phyloP scores from a whole-genome alignment of 2,797 vertebrate species.

The Rhabdophis nuchalis region DNA sequence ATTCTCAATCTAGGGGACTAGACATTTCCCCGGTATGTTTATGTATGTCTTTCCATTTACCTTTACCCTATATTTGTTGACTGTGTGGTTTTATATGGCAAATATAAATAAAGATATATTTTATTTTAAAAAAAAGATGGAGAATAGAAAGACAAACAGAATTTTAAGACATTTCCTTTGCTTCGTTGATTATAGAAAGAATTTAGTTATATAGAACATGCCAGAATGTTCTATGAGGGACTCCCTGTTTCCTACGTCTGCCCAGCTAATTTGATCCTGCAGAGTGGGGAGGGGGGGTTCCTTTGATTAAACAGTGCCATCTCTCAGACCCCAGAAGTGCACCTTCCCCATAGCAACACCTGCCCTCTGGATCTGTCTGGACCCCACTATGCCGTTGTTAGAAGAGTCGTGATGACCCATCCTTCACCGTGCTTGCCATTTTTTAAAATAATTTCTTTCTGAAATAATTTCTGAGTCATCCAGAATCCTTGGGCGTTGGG shows the following conservation, averaged over 20 bases:
- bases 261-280: neutral
- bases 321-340: neutral
- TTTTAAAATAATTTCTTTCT: neutral
- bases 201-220: neutral
- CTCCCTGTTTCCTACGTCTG: neutral
- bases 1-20: no score
- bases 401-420: neutral
- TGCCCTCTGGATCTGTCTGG: neutral
- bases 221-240: neutral
- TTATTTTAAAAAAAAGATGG: neutral
- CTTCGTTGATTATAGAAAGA: neutral
- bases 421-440: neutral
- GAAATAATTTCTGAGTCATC: neutral
- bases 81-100: no score
- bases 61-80: no score
- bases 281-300: neutral
- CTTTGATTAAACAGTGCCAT: neutral
- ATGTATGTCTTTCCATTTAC: no score
- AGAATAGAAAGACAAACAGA: neutral
- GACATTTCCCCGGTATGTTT: no score
- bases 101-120: no score
- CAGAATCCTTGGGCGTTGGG: neutral
- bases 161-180: neutral
- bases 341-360: neutral
- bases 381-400: neutral